Base-by-base conservation (phyloP, 2,797 vertebrate genomes). In the Hydrolagus colliei region DNA sequence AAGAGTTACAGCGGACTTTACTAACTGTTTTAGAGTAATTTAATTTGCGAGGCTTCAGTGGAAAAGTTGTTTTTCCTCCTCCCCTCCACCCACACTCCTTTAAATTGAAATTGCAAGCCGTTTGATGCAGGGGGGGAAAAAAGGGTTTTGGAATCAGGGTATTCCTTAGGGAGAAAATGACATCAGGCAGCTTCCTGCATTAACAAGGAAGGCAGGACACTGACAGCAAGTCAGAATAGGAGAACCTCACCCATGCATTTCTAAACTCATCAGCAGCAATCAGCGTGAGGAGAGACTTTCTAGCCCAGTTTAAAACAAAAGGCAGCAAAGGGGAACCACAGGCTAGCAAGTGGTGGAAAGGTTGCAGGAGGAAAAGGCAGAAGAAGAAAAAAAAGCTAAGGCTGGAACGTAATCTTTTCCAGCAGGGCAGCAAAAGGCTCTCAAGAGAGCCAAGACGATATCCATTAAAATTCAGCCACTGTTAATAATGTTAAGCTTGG, bases 131-230 rank as follows among this genome's bases (percentile, higher is more conserved):
- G 20, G n/a, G 67, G 20, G 41, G 71, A 68, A 77, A 35, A 71
- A 35, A 62, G 22, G 65, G 9, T 41, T 41, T 84, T 68, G 79
- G 71, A 84, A 84, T 71, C 79, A 71, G 65, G 67, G 35, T 71
- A 84, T 71, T 84, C 79, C 79, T 84, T 71, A 10, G 79, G 79
- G 79, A 84, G 65, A 84, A 52, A 67, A 68, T 84, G 79, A 84
- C 79, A 84, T 84, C 79, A 84, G 22, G 11, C 79, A 71, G 65
- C 79, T 71, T 84, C 65, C 65, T 84, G 79, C 79, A 84, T 67
- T 84, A 84, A 71, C 79, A 41, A 84, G 79, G 65, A 68, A 71
- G 32, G 79, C 79, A 71, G 65, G 79, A 84, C 65, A 84, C 32
- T 68, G 79, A 35, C 79, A 84, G 65, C 71, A 71, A 84, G 79